Conservation (phyloP, 2,888 invertebrate genomes). For the Vanessa cardui region DNA sequence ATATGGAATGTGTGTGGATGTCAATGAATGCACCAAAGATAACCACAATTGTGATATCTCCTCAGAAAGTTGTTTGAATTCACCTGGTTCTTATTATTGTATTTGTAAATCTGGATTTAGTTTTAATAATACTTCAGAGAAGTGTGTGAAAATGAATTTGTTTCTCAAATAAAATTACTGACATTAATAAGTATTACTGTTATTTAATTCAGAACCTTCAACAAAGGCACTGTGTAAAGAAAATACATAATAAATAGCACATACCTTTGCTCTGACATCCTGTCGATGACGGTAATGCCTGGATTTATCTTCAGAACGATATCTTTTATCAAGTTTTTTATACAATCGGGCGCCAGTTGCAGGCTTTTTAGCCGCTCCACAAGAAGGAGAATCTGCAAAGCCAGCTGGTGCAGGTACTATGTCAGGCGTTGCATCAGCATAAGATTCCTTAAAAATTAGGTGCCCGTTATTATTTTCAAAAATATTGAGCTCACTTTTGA, state of each 20-base stretch:
- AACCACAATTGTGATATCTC: not conserved
- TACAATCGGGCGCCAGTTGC: constrained; percentile 84
- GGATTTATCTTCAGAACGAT: constrained; percentile 89
- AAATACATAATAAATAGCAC: too few relatives aligned
- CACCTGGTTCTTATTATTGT: not conserved
- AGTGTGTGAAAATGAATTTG: not conserved
- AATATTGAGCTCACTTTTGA: too few relatives aligned
- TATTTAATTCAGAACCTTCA: too few relatives aligned
- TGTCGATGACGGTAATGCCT: constrained; percentile 86
- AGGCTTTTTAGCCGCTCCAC: constrained; percentile 64
- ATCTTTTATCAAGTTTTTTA: constrained; percentile 90
- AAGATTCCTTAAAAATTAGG: constrained; percentile 65
- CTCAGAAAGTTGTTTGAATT: not conserved
- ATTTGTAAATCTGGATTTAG: constrained; percentile 1
- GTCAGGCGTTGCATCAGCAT: constrained; percentile 82
- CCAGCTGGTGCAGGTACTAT: constrained; percentile 95
- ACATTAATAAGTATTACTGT: too few relatives aligned
- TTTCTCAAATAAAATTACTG: too few relatives aligned
- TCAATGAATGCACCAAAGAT: not conserved
- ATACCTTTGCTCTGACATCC: constrained; percentile 90
- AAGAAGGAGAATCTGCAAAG: constrained; percentile 91
- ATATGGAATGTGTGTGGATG: constrained; percentile 4
- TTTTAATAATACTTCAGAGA: not conserved
- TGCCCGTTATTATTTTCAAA: not conserved
- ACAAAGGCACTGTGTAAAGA: too few relatives aligned